Base-by-base conservation (phyloP, 1,140 invertebrate species). In the Holcopasites calliopsidis region DNA sequence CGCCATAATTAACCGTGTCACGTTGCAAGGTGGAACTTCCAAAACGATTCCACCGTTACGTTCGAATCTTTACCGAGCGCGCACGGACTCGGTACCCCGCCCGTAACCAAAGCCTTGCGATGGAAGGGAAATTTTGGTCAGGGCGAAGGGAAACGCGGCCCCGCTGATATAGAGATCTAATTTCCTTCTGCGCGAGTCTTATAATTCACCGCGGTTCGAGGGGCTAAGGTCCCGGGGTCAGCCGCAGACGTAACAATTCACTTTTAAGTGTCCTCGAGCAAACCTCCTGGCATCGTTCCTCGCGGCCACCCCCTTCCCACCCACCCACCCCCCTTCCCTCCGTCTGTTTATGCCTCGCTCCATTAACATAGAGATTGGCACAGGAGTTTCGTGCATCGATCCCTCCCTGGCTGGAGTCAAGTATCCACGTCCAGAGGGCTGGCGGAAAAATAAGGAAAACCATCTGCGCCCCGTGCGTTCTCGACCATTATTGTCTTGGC, bases 281-380 rank as follows among this genome's bases (percentile, higher is more conserved):
- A 76, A 82, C 75, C 76, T 82, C 76, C 86, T 82, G 85, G 66
- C 76, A 80, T 66, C 71, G 68, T 79, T 82, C 71, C 72, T 75
- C 60, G 83, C 82, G 55, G 44, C 47, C 35, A 26, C 40, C 40
- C 54, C 64, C 50, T 47, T 52, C 66, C 55, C 21, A 38, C 13
- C 21, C 75, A 26, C n/a, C 54, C n/a, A n/a, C n/a, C 40, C 54
- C 64, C 50, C 55, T 52, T 73, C 55, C 21, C 44, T 11, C 21
- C 75, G 26, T 23, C 54, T 74, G 61, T 64, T 62, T 77, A 54
- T 44, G 42, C 49, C 65, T 49, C 64, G 70, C 21, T 72, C 77
- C 86, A 92, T 92, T 91, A 91, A 91, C 90, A 91, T 90, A 90
- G 90, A 91, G 89, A 92, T 91, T 92, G 90, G 90, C 91, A n/a